Evolutionary conservation across 1,140 invertebrate genomes (phyloP).

Genomic region (Hestina assimilis): DNA sequence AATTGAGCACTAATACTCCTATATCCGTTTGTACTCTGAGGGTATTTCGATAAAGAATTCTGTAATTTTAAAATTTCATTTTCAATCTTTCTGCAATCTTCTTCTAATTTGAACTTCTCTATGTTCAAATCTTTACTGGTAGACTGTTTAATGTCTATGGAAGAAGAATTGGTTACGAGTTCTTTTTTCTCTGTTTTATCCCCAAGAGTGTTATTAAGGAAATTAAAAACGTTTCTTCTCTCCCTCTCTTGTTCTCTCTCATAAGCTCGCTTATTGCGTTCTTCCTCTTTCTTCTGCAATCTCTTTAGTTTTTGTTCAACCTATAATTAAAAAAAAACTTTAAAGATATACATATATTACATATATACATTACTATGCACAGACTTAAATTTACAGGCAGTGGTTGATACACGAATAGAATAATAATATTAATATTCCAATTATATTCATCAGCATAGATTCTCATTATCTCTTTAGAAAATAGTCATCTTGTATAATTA

Average conservation of each 20-base stretch:
- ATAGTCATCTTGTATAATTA: no score
- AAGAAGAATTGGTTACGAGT: constrained; percentile 26
- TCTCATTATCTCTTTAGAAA: no score
- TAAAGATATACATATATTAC: no score
- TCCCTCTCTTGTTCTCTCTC: constrained; percentile 79
- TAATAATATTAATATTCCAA: no score
- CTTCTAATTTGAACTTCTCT: constrained; percentile 85
- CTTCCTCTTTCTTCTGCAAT: constrained; percentile 82
- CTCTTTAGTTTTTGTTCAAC: constrained; percentile 84
- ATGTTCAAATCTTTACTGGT: constrained; percentile 85
- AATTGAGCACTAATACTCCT: constrained; percentile 81
- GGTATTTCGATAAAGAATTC: constrained; percentile 81
- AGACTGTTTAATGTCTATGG: constrained; percentile 79
- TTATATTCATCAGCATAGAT: no score
- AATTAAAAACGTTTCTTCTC: constrained; percentile 86
- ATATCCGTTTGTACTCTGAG: constrained; percentile 77
- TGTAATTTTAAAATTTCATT: constrained; percentile 83
- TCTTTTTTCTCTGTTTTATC: constrained; percentile 40
- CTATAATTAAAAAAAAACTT: constrained; percentile 66
- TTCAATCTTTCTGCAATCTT: constrained; percentile 84
- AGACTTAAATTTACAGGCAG: no score
- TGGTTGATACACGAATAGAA: no score
- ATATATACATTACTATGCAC: no score
- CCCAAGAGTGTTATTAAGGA: constrained; percentile 86
- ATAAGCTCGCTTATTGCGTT: constrained; percentile 81